phyloP scores from a whole-genome alignment of 2,113 vertebrate genomes.

The Oplegnathus fasciatus region DNA sequence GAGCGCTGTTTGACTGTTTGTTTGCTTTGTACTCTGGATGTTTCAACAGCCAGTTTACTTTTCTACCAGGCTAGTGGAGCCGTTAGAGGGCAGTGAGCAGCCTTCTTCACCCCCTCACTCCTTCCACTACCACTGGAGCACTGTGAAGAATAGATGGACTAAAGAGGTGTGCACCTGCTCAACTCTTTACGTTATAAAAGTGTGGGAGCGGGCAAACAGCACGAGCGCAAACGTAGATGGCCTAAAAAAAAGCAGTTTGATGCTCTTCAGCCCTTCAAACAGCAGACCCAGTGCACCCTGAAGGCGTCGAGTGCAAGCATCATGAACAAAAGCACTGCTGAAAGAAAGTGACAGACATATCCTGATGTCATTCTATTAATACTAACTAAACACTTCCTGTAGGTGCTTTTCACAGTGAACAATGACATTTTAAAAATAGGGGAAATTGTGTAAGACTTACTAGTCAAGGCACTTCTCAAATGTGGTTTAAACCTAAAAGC shows the following conservation, averaged over 20 bases:
- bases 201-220: not conserved
- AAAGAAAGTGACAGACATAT: constrained; percentile 7
- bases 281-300: not conserved
- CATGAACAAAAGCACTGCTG: not conserved
- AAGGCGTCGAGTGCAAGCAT: not conserved
- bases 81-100: constrained; percentile 1
- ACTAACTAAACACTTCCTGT: too few species aligned
- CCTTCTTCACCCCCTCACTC: not conserved
- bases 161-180: not conserved
- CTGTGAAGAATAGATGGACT: not conserved
- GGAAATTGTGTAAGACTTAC: not conserved
- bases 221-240: too few species aligned
- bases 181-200: not conserved
- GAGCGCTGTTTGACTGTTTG: constrained; percentile 7
- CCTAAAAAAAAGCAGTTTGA: not conserved
- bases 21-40: constrained; percentile 20
- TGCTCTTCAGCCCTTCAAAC: constrained; percentile 16
- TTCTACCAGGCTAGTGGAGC: not conserved
- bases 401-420: too few species aligned
- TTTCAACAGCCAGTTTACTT: constrained; percentile 27
- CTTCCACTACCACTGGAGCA: not conserved
- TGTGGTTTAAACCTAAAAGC: not conserved
- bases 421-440: too few species aligned
- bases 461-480: not conserved
- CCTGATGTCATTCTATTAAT: not conserved